Conservation (phyloP, 2,113 vertebrate genomes). For the Aythya baeri region DNA sequence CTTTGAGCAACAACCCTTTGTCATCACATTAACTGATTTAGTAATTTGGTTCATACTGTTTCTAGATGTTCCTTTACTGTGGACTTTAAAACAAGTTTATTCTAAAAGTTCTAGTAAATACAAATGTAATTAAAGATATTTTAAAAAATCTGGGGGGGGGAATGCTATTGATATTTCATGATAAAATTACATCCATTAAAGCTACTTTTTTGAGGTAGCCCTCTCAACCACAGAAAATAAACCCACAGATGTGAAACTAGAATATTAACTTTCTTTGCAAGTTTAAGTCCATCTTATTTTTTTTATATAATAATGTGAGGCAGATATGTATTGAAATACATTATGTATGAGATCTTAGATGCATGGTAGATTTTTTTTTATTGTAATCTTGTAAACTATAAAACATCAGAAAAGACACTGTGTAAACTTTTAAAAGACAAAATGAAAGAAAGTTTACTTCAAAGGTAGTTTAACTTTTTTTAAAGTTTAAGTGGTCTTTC, state of each 20-base stretch:
- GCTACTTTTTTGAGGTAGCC: background rate
- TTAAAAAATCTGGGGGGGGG: background rate
- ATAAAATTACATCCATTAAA: background rate
- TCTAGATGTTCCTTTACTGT: conserved; percentile 10
- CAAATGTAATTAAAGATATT: background rate
- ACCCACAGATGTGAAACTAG: background rate
- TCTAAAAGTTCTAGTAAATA: conserved; percentile 6
- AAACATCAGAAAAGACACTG: background rate
- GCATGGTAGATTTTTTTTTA: background rate
- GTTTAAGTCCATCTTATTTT: background rate
- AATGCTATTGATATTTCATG: background rate
- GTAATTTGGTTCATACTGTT: conserved; percentile 31
- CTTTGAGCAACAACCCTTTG: conserved; percentile 47
- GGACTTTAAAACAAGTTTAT: background rate
- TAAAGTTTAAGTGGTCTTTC: background rate
- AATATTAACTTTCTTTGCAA: background rate
- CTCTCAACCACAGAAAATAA: background rate
- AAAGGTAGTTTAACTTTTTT: background rate
- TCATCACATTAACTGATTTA: conserved; percentile 29
- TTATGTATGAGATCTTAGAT: background rate
- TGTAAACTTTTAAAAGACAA: background rate
- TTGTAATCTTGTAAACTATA: background rate
- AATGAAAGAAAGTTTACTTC: background rate
- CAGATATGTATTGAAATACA: background rate
- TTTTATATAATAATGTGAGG: background rate